A percentile compares a stretch with the other conserved stretches of the same genome.
These are phyloP conservation scores for Eublepharis macularius DNA, from an alignment of 2,113 vertebrate species.

Conservation along the genomic window DNA sequence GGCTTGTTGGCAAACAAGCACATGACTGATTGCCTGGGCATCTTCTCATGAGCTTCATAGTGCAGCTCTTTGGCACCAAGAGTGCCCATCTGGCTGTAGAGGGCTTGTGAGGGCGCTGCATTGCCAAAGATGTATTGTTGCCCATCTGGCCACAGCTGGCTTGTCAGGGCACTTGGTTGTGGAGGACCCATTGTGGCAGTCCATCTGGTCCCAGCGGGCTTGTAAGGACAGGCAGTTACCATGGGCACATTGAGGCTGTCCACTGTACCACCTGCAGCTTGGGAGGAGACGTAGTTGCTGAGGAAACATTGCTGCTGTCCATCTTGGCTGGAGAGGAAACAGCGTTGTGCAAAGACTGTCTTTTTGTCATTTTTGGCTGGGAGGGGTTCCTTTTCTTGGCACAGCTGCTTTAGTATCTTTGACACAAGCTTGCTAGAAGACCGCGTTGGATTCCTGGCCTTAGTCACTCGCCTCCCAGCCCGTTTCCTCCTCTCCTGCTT, in stretches of 20 bases:
- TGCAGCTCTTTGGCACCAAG: neutral
- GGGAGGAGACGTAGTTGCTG: neutral
- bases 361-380: neutral
- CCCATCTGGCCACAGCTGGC: neutral
- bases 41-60: neutral
- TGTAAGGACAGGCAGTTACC: neutral
- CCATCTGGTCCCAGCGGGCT: neutral
- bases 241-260: neutral
- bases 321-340: neutral
- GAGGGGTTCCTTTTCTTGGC: neutral
- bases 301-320: neutral
- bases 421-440: neutral
- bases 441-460: neutral
- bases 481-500: neutral
- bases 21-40: neutral
- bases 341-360: neutral
- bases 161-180: neutral
- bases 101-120: neutral
- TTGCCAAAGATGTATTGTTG: neutral
- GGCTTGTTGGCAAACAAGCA: neutral
- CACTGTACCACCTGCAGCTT: neutral
- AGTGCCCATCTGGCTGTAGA: neutral
- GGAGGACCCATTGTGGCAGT: neutral
- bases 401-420: neutral
- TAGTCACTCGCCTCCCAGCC: neutral